Percentiles rank a stretch among this genome's conserved stretches.
Conservation (phyloP, 1,140 invertebrate genomes). For the Drosophila watanabei region DNA sequence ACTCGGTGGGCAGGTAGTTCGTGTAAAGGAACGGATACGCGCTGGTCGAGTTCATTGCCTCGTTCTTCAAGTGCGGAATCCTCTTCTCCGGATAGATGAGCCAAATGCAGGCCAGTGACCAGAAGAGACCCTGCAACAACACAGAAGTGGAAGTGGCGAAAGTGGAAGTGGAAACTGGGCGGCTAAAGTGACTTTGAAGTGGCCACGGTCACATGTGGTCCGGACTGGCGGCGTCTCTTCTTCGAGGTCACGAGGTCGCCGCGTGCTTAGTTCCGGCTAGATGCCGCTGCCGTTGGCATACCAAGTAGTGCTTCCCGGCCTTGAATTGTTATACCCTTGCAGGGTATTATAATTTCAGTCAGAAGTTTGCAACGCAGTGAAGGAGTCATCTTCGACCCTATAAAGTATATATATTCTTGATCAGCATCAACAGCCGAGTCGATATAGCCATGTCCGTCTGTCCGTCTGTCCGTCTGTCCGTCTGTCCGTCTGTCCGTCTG, state of each 20-base stretch:
- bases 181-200: conserved; percentile 39
- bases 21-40: conserved; percentile 90
- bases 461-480: too few relatives aligned
- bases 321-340: too few relatives aligned
- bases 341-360: too few relatives aligned
- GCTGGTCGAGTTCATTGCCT: conserved; percentile 88
- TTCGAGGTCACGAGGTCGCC: conserved; percentile 73
- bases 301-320: conserved; percentile 62
- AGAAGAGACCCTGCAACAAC: conserved; percentile 89
- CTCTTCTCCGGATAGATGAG: conserved; percentile 89
- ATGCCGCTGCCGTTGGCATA: conserved; percentile 60
- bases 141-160: conserved; percentile 10
- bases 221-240: conserved; percentile 43
- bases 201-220: conserved; percentile 39
- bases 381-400: too few relatives aligned
- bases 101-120: conserved; percentile 91
- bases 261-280: conserved; percentile 53
- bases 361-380: too few relatives aligned
- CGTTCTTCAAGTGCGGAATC: conserved; percentile 90
- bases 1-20: conserved; percentile 91
- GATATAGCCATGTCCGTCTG: too few relatives aligned
- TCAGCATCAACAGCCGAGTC: too few relatives aligned
- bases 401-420: too few relatives aligned
- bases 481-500: too few relatives aligned
- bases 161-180: conserved; percentile 5